These are phyloP conservation scores for Heterodera schachtii DNA, from an alignment of 1,140 invertebrate species.

Conservation along the genomic window DNA sequence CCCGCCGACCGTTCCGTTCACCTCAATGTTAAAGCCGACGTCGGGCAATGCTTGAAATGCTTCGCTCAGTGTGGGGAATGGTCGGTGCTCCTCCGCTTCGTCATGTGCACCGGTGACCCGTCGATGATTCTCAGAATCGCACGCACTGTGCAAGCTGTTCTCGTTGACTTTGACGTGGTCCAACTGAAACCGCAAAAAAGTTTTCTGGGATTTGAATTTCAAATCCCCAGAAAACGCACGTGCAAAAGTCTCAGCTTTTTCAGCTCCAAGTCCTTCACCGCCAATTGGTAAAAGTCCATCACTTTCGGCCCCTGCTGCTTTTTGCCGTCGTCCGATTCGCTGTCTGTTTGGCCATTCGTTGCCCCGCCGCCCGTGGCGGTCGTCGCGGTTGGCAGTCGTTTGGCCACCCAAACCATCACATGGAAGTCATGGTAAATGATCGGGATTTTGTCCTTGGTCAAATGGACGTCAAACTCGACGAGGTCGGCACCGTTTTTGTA, in stretches of 20 bases:
- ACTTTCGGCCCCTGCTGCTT: slow-evolving; percentile 17
- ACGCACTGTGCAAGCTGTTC: slow-evolving; percentile 8
- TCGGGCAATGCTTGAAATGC: slow-evolving; percentile 40
- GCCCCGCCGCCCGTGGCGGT: too few species aligned
- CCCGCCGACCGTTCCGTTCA: slow-evolving; percentile 21
- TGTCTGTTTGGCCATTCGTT: neutral
- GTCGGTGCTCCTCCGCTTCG: slow-evolving; percentile 49
- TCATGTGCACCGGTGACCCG: slow-evolving; percentile 42
- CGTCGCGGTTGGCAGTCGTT: slow-evolving; percentile 29
- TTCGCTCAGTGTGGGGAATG: slow-evolving; percentile 54
- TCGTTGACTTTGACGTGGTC: slow-evolving; percentile 48
- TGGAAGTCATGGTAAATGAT: slow-evolving; percentile 65
- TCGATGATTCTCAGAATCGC: slow-evolving; percentile 6
- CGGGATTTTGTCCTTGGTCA: slow-evolving; percentile 58
- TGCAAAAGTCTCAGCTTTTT: slow-evolving; percentile 55
- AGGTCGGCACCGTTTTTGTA: slow-evolving; percentile 63
- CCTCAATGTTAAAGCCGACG: slow-evolving; percentile 56
- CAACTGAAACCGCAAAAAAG: slow-evolving; percentile 45
- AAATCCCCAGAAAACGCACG: slow-evolving; percentile 31
- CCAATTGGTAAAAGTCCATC: slow-evolving; percentile 61
- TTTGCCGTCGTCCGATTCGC: slow-evolving; percentile 28
- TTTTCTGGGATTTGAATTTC: neutral
- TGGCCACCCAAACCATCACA: slow-evolving; percentile 62
- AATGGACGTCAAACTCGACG: slow-evolving; percentile 65
- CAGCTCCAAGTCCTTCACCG: slow-evolving; percentile 63